Base-by-base conservation (phyloP, 2,888 invertebrate species). In the Isotomurus palustris region DNA sequence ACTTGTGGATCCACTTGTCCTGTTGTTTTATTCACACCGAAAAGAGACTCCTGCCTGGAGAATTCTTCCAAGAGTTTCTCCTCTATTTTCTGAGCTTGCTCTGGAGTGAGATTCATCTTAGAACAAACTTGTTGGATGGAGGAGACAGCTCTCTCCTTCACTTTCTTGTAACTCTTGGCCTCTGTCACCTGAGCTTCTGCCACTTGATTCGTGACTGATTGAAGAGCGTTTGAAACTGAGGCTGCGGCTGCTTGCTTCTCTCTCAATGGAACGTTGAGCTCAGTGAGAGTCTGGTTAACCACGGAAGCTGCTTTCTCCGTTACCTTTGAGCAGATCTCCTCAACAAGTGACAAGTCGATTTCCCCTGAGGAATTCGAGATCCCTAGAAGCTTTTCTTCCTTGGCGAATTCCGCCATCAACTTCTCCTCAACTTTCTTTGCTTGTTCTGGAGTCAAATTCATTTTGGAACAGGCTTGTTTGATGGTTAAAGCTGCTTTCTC, bases 51-150 rank as follows among this genome's bases (percentile, higher is more conserved):
- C n/a, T n/a, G n/a, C n/a, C n/a, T n/a, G n/a, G n/a, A n/a, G n/a
- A 43, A 43, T 22, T 43, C 38, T 22, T 50, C 21, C 17, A 50
- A 17, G 25, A 50, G 22, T 50, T 50, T 22, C n/a, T 50, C 38
- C 10, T 38, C 32, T 14, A 27, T 40, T 24, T n/a, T 17, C n/a
- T 14, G 25, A 24, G 38, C 25, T 17, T 50, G 38, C 27, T 38
- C 35, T 3, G 38, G 14, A 4, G 38, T 35, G 4, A 50, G 36
- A n/a, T 38, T 50, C 50, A 50, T 50, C 50, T 50, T 40, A 4
- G 27, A 38, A 24, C 24, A 50, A 50, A 50, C 40, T 27, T 50
- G 3, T 22, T 50, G 36, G 27, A 50, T 38, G 19, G 27, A 22
- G 3, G 38, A 19, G 6, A 27, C 17, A 5, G 50, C 40, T 8